phyloP scores from a whole-genome alignment of 2,888 invertebrate species.

The Cephalotes varians region DNA sequence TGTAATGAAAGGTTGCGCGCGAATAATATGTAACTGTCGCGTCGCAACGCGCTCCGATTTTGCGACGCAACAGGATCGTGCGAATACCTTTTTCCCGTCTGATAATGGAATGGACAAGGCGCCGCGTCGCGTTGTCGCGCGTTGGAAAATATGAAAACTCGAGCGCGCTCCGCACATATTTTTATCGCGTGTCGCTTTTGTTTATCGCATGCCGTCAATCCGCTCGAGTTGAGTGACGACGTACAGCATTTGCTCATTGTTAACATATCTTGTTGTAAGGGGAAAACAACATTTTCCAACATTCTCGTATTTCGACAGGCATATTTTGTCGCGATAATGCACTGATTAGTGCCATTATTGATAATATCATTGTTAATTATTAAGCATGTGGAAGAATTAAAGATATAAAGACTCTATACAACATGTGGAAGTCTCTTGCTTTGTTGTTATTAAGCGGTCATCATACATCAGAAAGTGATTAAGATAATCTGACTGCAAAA shows the following conservation, averaged over 20 bases:
- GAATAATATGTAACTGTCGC: constrained; percentile 61
- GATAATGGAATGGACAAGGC: constrained; percentile 48
- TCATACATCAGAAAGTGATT: constrained; percentile 25
- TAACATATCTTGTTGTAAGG: not conserved
- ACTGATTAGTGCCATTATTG: not conserved
- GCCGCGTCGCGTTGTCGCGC: constrained; percentile 29
- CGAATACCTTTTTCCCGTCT: constrained; percentile 32
- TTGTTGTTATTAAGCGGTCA: constrained; percentile 50
- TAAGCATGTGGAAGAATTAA: not conserved
- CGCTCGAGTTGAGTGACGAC: not conserved
- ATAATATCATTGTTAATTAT: not conserved
- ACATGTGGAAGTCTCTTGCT: constrained; percentile 2
- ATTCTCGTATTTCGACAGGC: not conserved
- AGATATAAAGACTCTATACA: not conserved
- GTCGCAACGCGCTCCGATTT: constrained; percentile 52
- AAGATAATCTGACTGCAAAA: constrained; percentile 34
- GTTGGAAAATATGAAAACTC: constrained; percentile 48
- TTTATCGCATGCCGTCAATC: constrained; percentile 38
- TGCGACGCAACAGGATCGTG: constrained; percentile 40
- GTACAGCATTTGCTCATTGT: not conserved
- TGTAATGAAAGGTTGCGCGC: constrained; percentile 63
- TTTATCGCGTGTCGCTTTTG: constrained; percentile 44
- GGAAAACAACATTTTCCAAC: not conserved
- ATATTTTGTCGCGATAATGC: not conserved
- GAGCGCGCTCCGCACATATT: constrained; percentile 2